Evolutionary conservation across 2,888 invertebrate genomes (phyloP).

Genomic region (Ophioninae sp.): DNA sequence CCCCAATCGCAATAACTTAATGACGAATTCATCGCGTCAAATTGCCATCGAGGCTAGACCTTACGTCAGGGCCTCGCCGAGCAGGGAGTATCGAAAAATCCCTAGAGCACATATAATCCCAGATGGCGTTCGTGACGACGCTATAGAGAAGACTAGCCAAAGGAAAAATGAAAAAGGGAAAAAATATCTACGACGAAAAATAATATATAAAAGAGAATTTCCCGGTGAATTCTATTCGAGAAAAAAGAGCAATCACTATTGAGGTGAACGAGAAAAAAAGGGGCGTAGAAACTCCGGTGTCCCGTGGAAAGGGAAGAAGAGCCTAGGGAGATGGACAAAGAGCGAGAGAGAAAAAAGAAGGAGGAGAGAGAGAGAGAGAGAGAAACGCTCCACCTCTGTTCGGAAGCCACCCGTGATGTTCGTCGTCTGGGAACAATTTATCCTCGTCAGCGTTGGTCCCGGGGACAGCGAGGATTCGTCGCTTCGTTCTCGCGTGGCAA

Average conservation of each 20-base stretch:
- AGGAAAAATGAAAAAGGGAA: background rate
- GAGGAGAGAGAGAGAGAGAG: constrained; percentile 15
- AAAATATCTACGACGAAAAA: constrained; percentile 30
- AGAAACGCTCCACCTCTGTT: constrained; percentile 41
- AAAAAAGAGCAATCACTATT: constrained; percentile 28
- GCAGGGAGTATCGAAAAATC: constrained; percentile 1
- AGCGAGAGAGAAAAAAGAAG: constrained; percentile 8
- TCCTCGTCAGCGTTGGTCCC: constrained; percentile 63
- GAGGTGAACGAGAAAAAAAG: constrained; percentile 33
- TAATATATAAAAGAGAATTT: constrained; percentile 35
- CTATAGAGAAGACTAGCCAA: background rate
- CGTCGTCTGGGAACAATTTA: constrained; percentile 66
- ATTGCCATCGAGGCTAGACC: constrained; percentile 42
- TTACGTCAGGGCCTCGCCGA: background rate
- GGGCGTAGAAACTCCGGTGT: constrained; percentile 16
- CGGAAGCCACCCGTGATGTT: constrained; percentile 49
- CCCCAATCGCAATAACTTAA: constrained; percentile 57
- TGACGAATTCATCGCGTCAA: constrained; percentile 54
- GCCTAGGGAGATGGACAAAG: background rate
- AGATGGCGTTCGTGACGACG: constrained; percentile 26
- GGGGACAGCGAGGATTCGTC: constrained; percentile 54
- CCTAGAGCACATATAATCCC: background rate
- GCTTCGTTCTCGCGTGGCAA: constrained; percentile 38
- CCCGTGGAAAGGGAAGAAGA: constrained; percentile 3
- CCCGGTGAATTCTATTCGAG: constrained; percentile 59